phyloP scores from a whole-genome alignment of 2,888 invertebrate genomes.

The Epinotia nisella region DNA sequence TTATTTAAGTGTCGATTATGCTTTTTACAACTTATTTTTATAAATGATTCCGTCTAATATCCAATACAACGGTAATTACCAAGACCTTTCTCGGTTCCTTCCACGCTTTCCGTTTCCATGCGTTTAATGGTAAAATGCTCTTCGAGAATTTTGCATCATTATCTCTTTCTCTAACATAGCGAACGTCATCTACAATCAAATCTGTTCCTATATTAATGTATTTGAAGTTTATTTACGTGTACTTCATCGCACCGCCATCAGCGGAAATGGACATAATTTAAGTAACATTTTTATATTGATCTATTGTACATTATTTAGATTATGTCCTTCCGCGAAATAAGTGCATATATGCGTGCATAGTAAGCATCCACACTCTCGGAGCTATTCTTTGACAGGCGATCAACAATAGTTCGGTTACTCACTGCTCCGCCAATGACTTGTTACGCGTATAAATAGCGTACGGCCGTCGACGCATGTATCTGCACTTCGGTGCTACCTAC shows the following conservation, averaged over 20 bases:
- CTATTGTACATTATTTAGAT: neutral
- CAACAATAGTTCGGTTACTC: constrained; percentile 62
- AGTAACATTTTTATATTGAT: neutral
- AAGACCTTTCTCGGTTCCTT: neutral
- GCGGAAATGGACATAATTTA: too few relatives aligned
- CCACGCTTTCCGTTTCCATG: too few relatives aligned
- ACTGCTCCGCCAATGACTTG: constrained; percentile 50
- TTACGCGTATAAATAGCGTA: constrained; percentile 51
- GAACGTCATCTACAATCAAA: neutral
- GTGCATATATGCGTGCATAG: neutral
- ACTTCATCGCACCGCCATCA: too few relatives aligned
- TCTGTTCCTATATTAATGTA: neutral
- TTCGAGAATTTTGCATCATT: too few relatives aligned
- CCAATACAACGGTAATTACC: neutral
- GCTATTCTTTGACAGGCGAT: constrained; percentile 53
- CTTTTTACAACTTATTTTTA: neutral
- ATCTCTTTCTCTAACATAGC: too few relatives aligned
- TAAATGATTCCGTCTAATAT: neutral
- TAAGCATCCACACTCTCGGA: constrained; percentile 26
- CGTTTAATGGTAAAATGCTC: neutral
- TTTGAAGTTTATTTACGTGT: neutral
- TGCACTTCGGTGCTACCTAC: constrained; percentile 43
- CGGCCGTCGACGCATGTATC: constrained; percentile 47
- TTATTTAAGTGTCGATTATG: constrained; percentile 8
- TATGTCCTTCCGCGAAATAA: neutral